phyloP scores from a whole-genome alignment of 2,797 vertebrate species.

The Pseudochaenichthys georgianus region DNA sequence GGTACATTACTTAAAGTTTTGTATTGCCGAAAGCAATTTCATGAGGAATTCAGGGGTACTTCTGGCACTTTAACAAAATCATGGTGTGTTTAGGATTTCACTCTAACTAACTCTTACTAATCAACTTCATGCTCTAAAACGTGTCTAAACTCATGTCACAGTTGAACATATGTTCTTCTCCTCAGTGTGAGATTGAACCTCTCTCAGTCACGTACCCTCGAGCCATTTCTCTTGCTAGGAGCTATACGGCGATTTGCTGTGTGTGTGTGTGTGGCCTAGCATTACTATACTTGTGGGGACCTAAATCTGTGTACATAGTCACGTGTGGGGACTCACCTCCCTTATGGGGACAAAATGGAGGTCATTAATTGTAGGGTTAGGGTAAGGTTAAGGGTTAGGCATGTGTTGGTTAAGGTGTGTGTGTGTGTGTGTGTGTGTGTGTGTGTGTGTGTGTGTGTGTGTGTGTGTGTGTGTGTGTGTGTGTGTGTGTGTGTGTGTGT shows the following conservation, averaged over 20 bases:
- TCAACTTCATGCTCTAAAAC: background rate
- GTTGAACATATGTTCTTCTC: conserved; percentile 13
- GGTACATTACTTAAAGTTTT: background rate
- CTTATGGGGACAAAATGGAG: no score
- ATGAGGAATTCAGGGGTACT: background rate
- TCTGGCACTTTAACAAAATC: background rate
- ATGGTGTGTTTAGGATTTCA: background rate
- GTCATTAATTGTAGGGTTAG: no score
- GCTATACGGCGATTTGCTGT: background rate
- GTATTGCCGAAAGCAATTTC: background rate
- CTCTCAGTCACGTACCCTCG: conserved; percentile 9
- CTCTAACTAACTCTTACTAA: background rate
- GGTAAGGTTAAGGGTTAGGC: no score
- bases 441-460: no score
- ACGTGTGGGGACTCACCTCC: no score
- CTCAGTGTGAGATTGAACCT: conserved; percentile 18
- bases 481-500: no score
- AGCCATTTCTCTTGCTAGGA: conserved; percentile 11
- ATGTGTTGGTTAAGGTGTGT: no score
- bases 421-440: no score
- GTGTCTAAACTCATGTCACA: conserved; percentile 7
- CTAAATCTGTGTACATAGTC: no score
- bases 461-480: no score
- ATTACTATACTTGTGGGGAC: no score
- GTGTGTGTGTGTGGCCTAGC: no score